A percentile compares a stretch with the other conserved stretches of the same genome.
phyloP scores from a whole-genome alignment of 2,888 invertebrate species.

The Leucozona laternaria region DNA sequence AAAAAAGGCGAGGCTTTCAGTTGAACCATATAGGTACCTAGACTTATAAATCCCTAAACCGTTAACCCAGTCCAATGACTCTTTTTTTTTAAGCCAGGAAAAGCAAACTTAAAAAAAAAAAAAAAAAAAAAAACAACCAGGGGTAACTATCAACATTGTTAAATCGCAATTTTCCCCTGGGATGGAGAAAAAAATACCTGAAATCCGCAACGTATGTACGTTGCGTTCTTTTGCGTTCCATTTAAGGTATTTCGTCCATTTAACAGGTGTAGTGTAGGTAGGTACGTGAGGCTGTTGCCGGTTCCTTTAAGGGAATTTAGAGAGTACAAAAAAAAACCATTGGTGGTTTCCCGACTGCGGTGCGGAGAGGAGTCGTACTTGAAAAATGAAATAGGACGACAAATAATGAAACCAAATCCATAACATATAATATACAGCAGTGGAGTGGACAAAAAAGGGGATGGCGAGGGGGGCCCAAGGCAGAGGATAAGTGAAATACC shows the following conservation, averaged over 20 bases:
- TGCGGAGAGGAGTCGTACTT: not conserved
- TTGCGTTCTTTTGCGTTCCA: slow-evolving; percentile 65
- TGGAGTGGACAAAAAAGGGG: not conserved
- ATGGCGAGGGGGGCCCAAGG: not conserved
- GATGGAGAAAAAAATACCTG: slow-evolving; percentile 32
- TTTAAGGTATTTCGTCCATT: slow-evolving; percentile 59
- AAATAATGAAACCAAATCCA: slow-evolving; percentile 66
- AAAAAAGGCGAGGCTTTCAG: slow-evolving; percentile 7
- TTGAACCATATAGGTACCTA: not conserved
- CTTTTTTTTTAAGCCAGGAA: slow-evolving; percentile 17
- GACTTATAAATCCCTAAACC: slow-evolving; percentile 32
- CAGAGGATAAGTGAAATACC: slow-evolving; percentile 62
- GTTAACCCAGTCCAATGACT: slow-evolving; percentile 32
- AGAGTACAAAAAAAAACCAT: not conserved
- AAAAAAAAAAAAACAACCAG: not conserved
- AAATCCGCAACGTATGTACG: slow-evolving; percentile 38
- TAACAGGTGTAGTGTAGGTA: not conserved
- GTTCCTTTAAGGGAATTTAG: slow-evolving; percentile 10
- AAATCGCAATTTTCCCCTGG: slow-evolving; percentile 47
- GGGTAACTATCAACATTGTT: slow-evolving; percentile 59
- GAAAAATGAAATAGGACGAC: slow-evolving; percentile 40
- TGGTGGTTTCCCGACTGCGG: not conserved
- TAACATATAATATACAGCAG: slow-evolving; percentile 19
- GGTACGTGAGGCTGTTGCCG: slow-evolving; percentile 15
- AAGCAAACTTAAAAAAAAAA: not conserved